Percentiles rank a stretch among this genome's conserved stretches.
Conservation (phyloP, 2,797 vertebrate genomes). For the Sebastes paucispinis region DNA sequence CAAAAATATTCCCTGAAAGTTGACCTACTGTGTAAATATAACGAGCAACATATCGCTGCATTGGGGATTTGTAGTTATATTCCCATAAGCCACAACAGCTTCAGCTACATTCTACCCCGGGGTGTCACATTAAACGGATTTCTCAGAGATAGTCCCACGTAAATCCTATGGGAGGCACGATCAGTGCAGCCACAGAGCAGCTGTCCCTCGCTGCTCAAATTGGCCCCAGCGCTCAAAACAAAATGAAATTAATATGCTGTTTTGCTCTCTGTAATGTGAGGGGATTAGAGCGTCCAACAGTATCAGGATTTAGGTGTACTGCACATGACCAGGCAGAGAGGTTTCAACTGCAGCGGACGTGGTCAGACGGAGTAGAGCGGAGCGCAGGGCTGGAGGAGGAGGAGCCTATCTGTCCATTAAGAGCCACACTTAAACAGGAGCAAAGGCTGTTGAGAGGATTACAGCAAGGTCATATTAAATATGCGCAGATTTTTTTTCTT, state of each 20-base stretch:
- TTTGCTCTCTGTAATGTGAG: constrained; percentile 52
- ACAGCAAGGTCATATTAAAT: constrained; percentile 52
- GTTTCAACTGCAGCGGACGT: constrained; percentile 28
- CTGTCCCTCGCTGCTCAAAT: constrained; percentile 57
- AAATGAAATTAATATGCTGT: constrained; percentile 71
- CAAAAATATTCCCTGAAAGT: not conserved
- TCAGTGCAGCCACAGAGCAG: constrained; percentile 46
- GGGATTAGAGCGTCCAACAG: constrained; percentile 60
- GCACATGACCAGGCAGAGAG: constrained; percentile 35
- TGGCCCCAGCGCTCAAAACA: constrained; percentile 59
- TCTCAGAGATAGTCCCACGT: constrained; percentile 51
- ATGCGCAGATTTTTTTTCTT: constrained; percentile 20
- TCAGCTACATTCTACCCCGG: constrained; percentile 30
- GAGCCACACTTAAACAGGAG: constrained; percentile 38
- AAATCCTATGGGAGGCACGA: constrained; percentile 61
- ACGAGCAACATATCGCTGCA: constrained; percentile 10
- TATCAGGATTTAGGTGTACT: constrained; percentile 54
- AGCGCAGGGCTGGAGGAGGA: constrained; percentile 14
- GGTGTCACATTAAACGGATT: constrained; percentile 67
- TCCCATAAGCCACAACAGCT: constrained; percentile 48
- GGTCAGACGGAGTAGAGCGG: not conserved
- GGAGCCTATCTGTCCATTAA: constrained; percentile 39
- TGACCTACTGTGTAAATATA: constrained; percentile 6
- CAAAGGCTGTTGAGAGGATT: constrained; percentile 49
- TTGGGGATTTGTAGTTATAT: constrained; percentile 17